Evolutionary conservation across 2,888 invertebrate species (phyloP).

Genomic region (Phragmatobia fuliginosa): DNA sequence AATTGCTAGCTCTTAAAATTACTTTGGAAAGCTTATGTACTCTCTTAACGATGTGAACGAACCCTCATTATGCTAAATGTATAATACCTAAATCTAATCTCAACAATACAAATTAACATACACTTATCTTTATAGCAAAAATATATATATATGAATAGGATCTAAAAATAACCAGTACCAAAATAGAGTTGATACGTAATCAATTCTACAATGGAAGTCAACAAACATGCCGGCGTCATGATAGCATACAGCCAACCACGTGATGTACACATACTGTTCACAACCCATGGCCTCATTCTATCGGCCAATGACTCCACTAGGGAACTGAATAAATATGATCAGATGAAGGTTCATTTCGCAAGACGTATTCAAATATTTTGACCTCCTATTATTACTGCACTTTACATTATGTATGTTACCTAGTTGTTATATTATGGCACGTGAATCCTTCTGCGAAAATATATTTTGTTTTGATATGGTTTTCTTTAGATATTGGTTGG

Average conservation of each 20-base stretch:
- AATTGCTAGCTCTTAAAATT: no score
- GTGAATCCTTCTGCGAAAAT: slow-evolving; percentile 12
- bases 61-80: neutral
- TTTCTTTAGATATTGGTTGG: neutral
- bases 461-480: neutral
- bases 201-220: neutral
- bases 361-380: slow-evolving; percentile 57
- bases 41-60: neutral
- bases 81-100: neutral
- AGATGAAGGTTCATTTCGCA: slow-evolving; percentile 60
- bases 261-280: slow-evolving; percentile 2
- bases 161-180: slow-evolving; percentile 2
- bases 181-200: neutral
- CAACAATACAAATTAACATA: neutral
- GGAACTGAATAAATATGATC: slow-evolving; percentile 57
- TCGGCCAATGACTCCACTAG: slow-evolving; percentile 31
- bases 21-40: neutral
- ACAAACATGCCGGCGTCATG: neutral
- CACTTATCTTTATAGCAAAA: neutral
- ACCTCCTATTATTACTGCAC: slow-evolving; percentile 46
- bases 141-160: neutral
- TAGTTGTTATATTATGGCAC: slow-evolving; percentile 19
- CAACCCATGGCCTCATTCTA: slow-evolving; percentile 35
- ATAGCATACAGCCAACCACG: slow-evolving; percentile 20
- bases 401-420: slow-evolving; percentile 26